A percentile compares a stretch with the other conserved stretches of the same genome.
phyloP scores from a whole-genome alignment of 2,797 vertebrate genomes.

The Moxostoma hubbsi region DNA sequence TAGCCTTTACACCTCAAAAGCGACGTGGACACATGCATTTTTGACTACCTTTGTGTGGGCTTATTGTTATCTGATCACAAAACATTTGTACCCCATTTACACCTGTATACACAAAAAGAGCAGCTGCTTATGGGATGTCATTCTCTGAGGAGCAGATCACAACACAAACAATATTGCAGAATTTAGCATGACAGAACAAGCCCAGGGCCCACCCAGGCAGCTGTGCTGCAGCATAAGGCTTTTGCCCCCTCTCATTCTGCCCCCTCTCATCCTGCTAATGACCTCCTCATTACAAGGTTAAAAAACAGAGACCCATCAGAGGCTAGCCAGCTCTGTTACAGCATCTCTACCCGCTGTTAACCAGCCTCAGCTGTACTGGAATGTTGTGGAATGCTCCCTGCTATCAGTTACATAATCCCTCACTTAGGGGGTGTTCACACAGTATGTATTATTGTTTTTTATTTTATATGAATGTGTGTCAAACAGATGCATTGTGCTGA shows the following conservation, averaged over 20 bases:
- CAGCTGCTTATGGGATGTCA: conserved; percentile 33
- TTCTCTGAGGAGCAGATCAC: conserved; percentile 14
- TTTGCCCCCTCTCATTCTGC: conserved; percentile 21
- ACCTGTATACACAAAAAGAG: not conserved
- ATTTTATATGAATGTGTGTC: not conserved
- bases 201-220: conserved; percentile 9
- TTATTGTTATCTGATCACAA: too few relatives aligned
- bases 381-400: not conserved
- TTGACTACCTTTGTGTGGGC: not conserved
- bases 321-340: not conserved
- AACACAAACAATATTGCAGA: conserved; percentile 42
- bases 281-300: not conserved
- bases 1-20: too few relatives aligned
- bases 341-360: conserved; percentile 31
- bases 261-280: conserved; percentile 45
- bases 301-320: not conserved
- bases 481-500: too few relatives aligned
- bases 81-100: too few relatives aligned
- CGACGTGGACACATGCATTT: too few relatives aligned
- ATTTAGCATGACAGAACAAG: conserved; percentile 20
- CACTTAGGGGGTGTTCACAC: not conserved
- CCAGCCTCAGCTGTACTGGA: not conserved
- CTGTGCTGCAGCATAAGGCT: conserved; percentile 2
- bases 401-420: not conserved
- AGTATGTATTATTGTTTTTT: not conserved